A percentile compares a stretch with the other conserved stretches of the same genome.
Conservation (phyloP, 1,140 invertebrate species). For the Drosophila seguyi region DNA sequence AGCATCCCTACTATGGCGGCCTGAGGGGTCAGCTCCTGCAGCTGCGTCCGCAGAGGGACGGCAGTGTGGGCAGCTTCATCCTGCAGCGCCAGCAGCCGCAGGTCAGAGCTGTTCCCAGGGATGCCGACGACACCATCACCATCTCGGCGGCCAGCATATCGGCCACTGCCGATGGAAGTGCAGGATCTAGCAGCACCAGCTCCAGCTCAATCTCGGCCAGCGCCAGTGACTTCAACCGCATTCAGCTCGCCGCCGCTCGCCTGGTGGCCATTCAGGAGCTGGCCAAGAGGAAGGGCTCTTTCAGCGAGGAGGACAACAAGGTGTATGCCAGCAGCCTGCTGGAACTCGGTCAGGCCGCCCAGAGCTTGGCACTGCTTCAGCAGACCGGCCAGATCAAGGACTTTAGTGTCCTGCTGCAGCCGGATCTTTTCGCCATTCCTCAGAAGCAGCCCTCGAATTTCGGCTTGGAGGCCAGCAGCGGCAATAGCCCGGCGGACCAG, state of each 20-base stretch:
- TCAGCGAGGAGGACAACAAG: conserved; percentile 85
- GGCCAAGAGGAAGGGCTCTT: conserved; percentile 85
- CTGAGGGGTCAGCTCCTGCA: conserved; percentile 86
- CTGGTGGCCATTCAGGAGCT: conserved; percentile 86
- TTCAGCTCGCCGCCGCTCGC: conserved; percentile 85
- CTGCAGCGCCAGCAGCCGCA: conserved; percentile 56
- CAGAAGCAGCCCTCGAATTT: conserved; percentile 69
- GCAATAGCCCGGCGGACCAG: conserved; percentile 61
- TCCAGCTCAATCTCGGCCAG: conserved; percentile 59
- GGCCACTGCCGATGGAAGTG: conserved; percentile 71
- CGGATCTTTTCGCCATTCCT: conserved; percentile 57
- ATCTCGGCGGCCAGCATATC: conserved; percentile 67
- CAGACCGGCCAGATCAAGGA: conserved; percentile 81
- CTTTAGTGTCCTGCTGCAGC: conserved; percentile 78
- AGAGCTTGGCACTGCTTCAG: conserved; percentile 85
- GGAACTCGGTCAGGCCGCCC: conserved; percentile 85
- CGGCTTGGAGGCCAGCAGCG: conserved; percentile 55
- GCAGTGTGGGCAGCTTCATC: conserved; percentile 53
- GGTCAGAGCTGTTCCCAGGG: conserved; percentile 36
- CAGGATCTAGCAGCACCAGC: conserved; percentile 43
- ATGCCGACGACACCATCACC: conserved; percentile 68
- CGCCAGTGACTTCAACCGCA: conserved; percentile 81
- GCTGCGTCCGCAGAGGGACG: conserved; percentile 63
- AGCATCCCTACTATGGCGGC: conserved; percentile 88
- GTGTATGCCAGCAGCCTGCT: conserved; percentile 85